Percentiles rank a stretch among this genome's conserved stretches.
Evolutionary conservation across 2,888 invertebrate species (phyloP).

Genomic region (Agriotes lineatus): DNA sequence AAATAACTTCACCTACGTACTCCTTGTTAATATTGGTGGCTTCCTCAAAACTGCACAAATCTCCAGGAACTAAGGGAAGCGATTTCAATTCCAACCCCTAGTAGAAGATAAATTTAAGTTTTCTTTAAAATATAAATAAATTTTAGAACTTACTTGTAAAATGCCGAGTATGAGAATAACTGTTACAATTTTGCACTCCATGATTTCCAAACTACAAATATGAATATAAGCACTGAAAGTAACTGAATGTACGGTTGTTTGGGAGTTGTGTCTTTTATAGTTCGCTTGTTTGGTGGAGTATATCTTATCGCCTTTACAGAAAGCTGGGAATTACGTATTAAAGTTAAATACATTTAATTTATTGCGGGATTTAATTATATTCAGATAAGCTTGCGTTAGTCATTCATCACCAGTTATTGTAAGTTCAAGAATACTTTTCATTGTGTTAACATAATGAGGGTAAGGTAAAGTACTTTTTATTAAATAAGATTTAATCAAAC

Average conservation of each 20-base stretch:
- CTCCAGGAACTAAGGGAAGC: background rate
- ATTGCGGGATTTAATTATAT: too few relatives aligned
- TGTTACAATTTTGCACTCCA: slow-evolving; percentile 6
- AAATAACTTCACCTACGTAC: background rate
- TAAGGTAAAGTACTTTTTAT: too few relatives aligned
- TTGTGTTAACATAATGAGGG: too few relatives aligned
- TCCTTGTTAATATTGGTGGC: slow-evolving; percentile 6
- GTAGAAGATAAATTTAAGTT: background rate
- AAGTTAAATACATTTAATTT: too few relatives aligned
- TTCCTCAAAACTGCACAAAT: slow-evolving; percentile 9
- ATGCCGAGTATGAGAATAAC: background rate
- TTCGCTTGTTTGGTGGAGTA: background rate
- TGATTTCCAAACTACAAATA: background rate
- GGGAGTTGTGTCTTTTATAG: background rate
- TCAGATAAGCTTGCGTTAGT: too few relatives aligned
- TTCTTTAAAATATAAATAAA: background rate
- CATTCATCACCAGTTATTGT: too few relatives aligned
- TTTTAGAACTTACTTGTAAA: slow-evolving; percentile 21
- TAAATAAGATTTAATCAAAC: too few relatives aligned
- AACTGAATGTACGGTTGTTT: background rate
- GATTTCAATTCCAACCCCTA: slow-evolving; percentile 11
- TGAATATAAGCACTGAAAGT: background rate
- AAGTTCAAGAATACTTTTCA: too few relatives aligned
- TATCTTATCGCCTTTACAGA: background rate
- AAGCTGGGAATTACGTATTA: slow-evolving; percentile 9